Base-by-base conservation (phyloP, 2,888 invertebrate species). In the Ectemnius continuus region DNA sequence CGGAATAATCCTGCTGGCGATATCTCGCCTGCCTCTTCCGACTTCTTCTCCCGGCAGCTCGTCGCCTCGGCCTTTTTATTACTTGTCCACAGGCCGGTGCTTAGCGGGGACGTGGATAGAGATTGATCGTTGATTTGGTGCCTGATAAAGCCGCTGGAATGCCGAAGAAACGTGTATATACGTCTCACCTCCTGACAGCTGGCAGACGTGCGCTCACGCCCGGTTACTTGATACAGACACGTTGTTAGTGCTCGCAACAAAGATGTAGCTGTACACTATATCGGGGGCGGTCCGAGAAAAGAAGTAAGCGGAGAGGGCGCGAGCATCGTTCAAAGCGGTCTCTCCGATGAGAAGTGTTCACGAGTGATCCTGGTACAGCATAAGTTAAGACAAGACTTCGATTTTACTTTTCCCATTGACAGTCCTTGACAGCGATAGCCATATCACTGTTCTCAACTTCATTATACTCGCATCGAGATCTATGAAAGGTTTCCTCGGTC, bases 51-150 rank as follows among this genome's bases (percentile, higher is more conserved):
- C 45, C 61, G 52, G 14, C 4, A 28, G 20, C 4, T 18, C 23
- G 20, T 4, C 20, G 36, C 16, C 70, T 23, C 13, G 58, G 60
- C 46, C 52, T 16, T 62, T 61, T 56, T 16, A 36, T 57, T 61
- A 47, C 60, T 67, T 61, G 47, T 47, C 23, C 65, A 52, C 26
- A 45, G 47, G 58, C 57, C 52, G 61, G 63, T 46, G 36, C 56
- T 48, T 61, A 61, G 52, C 64, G 36, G 56, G 48, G 62, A 67
- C 76, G 64, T 57, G 75, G 66, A 75, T 73, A 67, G 69, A 76
- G 79, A 82, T 81, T 76, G 81, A 81, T 81, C 73, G 73, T 57
- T 66, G 76, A 73, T 76, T 72, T 64, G 63, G 62, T 61, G 59
- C 28, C 75, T 66, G 81, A 81, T 81, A 81, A 82, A 52, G 58